These are phyloP conservation scores for Margaritifera margaritifera DNA, from an alignment of 2,888 invertebrate species.

Conservation along the genomic window DNA sequence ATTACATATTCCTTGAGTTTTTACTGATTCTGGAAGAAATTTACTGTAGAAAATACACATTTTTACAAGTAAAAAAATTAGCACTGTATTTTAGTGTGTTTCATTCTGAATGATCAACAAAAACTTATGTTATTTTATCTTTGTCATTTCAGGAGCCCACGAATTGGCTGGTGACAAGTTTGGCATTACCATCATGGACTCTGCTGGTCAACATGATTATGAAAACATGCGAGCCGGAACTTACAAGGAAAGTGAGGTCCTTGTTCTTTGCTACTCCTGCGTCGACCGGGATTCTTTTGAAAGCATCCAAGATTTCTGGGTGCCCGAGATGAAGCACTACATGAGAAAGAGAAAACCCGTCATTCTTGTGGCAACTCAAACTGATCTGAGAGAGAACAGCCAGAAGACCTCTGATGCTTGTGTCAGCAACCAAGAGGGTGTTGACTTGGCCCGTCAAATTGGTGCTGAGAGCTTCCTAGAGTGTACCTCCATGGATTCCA, in stretches of 20 bases:
- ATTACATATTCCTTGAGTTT: too few species aligned
- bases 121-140: constrained; percentile 1
- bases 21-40: too few species aligned
- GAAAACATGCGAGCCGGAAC: constrained; percentile 48
- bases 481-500: constrained; percentile 48
- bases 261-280: constrained; percentile 57
- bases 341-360: constrained; percentile 48
- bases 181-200: constrained; percentile 53
- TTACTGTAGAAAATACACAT: too few species aligned
- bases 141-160: constrained; percentile 44
- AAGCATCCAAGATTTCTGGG: constrained; percentile 55
- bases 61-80: too few species aligned
- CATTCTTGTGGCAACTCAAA: constrained; percentile 57
- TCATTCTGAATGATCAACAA: too few species aligned
- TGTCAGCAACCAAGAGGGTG: constrained; percentile 44
- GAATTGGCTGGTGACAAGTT: constrained; percentile 55
- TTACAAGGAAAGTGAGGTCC: constrained; percentile 54
- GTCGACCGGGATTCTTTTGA: constrained; percentile 52
- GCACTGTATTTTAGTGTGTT: too few species aligned
- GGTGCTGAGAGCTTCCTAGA: constrained; percentile 57
- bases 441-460: constrained; percentile 49
- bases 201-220: constrained; percentile 60
- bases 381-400: constrained; percentile 43
- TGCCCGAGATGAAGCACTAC: constrained; percentile 53
- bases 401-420: constrained; percentile 10